Conservation (phyloP, 2,888 invertebrate species). For the Thereva unica region DNA sequence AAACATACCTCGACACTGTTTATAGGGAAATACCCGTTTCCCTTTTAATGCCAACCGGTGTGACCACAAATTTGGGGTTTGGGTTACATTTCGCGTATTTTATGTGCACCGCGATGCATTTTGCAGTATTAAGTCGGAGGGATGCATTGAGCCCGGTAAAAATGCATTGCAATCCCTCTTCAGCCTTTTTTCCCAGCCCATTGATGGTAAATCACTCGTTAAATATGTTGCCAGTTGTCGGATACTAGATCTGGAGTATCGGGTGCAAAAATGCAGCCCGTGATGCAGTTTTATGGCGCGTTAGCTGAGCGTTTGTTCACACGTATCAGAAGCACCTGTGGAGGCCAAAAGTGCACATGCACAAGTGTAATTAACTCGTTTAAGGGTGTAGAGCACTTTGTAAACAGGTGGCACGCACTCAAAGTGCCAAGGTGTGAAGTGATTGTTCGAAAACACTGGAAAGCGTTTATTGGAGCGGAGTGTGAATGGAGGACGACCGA, state of each 20-base stretch:
- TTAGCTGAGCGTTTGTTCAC: slow-evolving; percentile 28
- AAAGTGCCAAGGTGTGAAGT: slow-evolving; percentile 32
- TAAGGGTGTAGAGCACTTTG: slow-evolving; percentile 30
- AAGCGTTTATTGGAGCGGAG: no score
- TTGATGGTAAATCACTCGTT: slow-evolving; percentile 30
- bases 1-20: slow-evolving; percentile 32
- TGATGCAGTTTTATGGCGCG: slow-evolving; percentile 11
- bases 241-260: neutral
- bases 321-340: slow-evolving; percentile 29
- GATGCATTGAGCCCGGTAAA: neutral
- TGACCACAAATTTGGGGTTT: slow-evolving; percentile 38
- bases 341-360: slow-evolving; percentile 34
- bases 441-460: slow-evolving; percentile 24
- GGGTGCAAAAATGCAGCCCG: slow-evolving; percentile 22
- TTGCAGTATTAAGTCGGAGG: slow-evolving; percentile 32
- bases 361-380: slow-evolving; percentile 34
- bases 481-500: no score
- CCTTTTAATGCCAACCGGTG: slow-evolving; percentile 31
- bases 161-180: slow-evolving; percentile 26
- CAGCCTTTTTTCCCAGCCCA: slow-evolving; percentile 23
- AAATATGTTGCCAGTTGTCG: slow-evolving; percentile 25
- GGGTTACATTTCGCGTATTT: slow-evolving; percentile 35
- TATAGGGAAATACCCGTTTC: slow-evolving; percentile 23
- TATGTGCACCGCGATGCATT: slow-evolving; percentile 28
- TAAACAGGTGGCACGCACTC: slow-evolving; percentile 35